Conservation (phyloP, 1,140 invertebrate genomes). For the Antheraea mylitta region DNA sequence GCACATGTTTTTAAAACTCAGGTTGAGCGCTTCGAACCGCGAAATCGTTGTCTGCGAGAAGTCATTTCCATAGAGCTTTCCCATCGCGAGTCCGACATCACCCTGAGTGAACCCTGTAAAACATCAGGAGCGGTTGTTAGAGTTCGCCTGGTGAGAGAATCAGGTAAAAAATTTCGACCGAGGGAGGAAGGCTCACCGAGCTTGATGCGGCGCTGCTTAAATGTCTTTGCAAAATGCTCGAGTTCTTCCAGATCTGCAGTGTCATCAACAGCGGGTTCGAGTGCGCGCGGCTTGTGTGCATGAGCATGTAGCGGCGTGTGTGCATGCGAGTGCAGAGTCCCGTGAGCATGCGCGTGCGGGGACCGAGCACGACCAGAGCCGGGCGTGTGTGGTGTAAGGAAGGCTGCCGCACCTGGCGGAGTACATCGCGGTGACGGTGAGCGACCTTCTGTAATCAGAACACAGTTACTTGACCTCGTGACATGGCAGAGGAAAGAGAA, state of each 20-base stretch:
- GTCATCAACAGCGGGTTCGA: constrained; percentile 91
- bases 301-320: constrained; percentile 80
- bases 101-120: constrained; percentile 95
- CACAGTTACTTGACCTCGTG: background rate
- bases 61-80: constrained; percentile 98
- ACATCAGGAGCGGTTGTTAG: background rate
- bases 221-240: constrained; percentile 97
- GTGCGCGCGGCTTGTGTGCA: constrained; percentile 77
- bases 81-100: constrained; percentile 96
- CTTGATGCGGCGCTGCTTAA: constrained; percentile 97
- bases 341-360: constrained; percentile 69
- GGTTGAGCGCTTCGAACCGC: constrained; percentile 97
- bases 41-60: constrained; percentile 99
- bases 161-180: background rate
- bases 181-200: constrained; percentile 68
- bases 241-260: constrained; percentile 97
- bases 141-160: background rate
- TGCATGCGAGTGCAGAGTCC: constrained; percentile 70
- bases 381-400: constrained; percentile 48
- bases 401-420: constrained; percentile 72
- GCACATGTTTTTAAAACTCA: constrained; percentile 99
- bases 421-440: constrained; percentile 78
- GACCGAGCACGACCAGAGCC: constrained; percentile 66
- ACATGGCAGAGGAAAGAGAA: too few relatives aligned
- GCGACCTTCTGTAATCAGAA: constrained; percentile 63